A percentile compares a stretch with the other conserved stretches of the same genome.
These are phyloP conservation scores for Mustela nigripes DNA, from an alignment of 2,113 vertebrate genomes.

Conservation along the genomic window DNA sequence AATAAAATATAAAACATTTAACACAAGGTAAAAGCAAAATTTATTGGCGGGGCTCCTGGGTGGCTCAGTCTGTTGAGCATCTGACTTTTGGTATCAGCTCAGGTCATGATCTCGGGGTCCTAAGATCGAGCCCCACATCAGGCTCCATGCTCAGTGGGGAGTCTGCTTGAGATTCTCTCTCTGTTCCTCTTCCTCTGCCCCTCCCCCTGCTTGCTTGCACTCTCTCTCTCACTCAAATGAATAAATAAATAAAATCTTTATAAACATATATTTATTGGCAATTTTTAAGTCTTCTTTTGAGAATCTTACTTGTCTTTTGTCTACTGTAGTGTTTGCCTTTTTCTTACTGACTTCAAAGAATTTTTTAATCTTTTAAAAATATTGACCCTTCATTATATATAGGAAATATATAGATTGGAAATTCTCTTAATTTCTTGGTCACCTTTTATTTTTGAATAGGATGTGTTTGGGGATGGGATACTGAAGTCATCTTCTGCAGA, in stretches of 20 bases:
- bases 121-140: not conserved
- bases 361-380: not conserved
- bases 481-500: not conserved
- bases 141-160: not conserved
- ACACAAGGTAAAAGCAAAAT: too few relatives aligned
- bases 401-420: not conserved
- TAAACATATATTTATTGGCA: not conserved
- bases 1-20: too few relatives aligned
- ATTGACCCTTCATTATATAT: not conserved
- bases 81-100: not conserved
- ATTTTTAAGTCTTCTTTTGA: slow-evolving; percentile 15
- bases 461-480: not conserved
- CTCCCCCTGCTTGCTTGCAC: not conserved
- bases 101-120: not conserved
- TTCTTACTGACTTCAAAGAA: not conserved
- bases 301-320: not conserved
- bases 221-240: not conserved
- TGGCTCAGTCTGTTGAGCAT: not conserved
- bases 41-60: not conserved
- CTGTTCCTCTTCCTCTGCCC: not conserved
- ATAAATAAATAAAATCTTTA: not conserved
- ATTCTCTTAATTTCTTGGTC: not conserved
- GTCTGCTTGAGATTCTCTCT: not conserved
- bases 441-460: not conserved
- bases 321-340: not conserved